Base-by-base conservation (phyloP, 2,888 invertebrate genomes). In the Oligia fasciuncula region DNA sequence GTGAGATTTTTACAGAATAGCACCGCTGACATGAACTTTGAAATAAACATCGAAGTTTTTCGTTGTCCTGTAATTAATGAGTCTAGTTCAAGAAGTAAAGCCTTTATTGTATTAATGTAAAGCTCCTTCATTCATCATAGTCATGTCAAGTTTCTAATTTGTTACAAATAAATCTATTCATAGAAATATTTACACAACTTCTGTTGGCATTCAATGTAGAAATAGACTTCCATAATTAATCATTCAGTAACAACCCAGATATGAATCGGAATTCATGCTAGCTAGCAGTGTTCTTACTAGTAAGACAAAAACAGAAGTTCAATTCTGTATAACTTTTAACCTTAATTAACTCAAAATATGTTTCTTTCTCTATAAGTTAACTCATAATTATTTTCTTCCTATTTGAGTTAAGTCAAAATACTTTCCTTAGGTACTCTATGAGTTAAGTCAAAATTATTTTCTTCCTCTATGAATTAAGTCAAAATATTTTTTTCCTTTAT, bases 161-260 rank as follows among this genome's bases (percentile, higher is more conserved):
- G 8, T 17, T 13, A n/a, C 29, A 43, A 74, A 75, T 51, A 29
- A 63, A 63, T 51, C 6, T 40, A 63, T 43, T 29, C 29, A 51
- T 29, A 23, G 17, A 29, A 51, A 65, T 40, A 76, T 63, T 76
- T 40, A 40, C 17, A 1, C 40, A 49, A n/a, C 73, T 35, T 60
- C 46, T n/a, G 49, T 62, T 62, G 40, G 23, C 51, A 23, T 43
- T n/a, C 3, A 40, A 35, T 14, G n/a, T 63, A 40, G 62, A 35
- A 13, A 13, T 51, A 49, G 51, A 23, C 51, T 69, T 73, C 35
- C 60, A 49, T 62, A 49, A 76, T 75, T 40, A 51, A 51, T 76
- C 43, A 76, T 76, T 65, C 76, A 46, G 35, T 3, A 40, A 35
- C 43, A n/a, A n/a, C 54, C 8, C 6, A 76, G 29, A 54, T 76